phyloP scores from a whole-genome alignment of 2,797 vertebrate genomes.

The Tapirus indicus region DNA sequence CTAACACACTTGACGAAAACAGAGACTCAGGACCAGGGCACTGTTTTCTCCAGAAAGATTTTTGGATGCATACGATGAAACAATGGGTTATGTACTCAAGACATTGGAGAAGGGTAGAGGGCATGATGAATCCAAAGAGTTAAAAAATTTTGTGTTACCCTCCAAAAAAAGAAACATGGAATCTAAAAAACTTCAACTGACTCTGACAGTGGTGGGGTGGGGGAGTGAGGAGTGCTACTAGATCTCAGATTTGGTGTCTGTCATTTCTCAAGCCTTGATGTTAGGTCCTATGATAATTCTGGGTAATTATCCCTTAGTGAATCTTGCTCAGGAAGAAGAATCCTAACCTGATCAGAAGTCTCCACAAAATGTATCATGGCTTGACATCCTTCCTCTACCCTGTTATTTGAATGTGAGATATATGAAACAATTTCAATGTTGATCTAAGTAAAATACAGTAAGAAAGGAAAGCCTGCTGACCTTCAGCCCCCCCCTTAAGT shows the following conservation, averaged over 20 bases:
- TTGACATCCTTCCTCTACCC: neutral
- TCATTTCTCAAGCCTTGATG: neutral
- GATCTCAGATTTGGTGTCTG: neutral
- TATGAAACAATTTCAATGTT: neutral
- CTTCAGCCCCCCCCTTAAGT: neutral
- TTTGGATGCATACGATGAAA: neutral
- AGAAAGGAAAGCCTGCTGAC: neutral
- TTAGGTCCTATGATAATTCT: neutral
- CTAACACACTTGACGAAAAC: neutral
- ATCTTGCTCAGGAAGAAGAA: neutral
- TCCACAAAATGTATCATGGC: neutral
- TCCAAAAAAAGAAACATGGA: neutral
- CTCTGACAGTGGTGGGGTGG: neutral
- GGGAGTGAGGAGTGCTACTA: neutral
- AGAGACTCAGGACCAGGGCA: neutral
- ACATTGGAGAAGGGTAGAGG: neutral
- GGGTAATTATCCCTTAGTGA: neutral
- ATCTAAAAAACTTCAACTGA: neutral
- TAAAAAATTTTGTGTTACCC: neutral
- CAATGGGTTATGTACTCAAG: neutral
- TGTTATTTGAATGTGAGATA: conserved; percentile 21
- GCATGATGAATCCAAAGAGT: neutral
- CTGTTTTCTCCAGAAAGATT: neutral
- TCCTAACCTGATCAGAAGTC: neutral
- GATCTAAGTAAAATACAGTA: neutral